These are phyloP conservation scores for Dolichopus griseipennis DNA, from an alignment of 2,888 invertebrate species.

Conservation along the genomic window DNA sequence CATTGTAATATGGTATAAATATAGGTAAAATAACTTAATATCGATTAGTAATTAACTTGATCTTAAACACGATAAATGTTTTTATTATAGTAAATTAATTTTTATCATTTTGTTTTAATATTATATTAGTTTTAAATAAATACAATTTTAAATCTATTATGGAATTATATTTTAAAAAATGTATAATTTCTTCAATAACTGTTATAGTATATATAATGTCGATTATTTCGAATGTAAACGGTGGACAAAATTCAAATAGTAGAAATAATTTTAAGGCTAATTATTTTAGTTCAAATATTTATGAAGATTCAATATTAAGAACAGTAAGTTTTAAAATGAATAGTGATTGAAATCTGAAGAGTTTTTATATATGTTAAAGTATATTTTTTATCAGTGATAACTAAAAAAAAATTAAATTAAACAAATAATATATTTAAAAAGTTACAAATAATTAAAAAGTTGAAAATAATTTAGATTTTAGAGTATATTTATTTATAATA, in stretches of 20 bases:
- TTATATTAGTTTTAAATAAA: neutral
- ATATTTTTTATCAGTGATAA: too few species aligned
- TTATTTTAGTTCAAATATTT: neutral
- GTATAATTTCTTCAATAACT: neutral
- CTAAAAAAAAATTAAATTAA: too few species aligned
- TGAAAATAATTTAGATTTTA: too few species aligned
- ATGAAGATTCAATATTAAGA: constrained; percentile 32
- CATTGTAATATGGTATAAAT: neutral
- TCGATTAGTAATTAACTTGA: neutral
- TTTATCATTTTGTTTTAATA: too few species aligned
- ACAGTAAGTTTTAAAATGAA: constrained; percentile 28
- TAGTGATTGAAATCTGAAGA: too few species aligned
- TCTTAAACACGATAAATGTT: neutral
- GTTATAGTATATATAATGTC: neutral
- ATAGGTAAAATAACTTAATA: neutral
- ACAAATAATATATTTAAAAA: too few species aligned
- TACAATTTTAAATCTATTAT: neutral
- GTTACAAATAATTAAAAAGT: too few species aligned
- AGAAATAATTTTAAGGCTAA: neutral
- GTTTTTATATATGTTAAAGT: too few species aligned
- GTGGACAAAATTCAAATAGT: neutral
- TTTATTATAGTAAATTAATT: neutral
- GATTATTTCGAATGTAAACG: neutral
- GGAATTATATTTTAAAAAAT: neutral
- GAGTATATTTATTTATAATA: too few species aligned